Conservation (phyloP, 1,140 invertebrate genomes). For the Octopus sinensis region DNA sequence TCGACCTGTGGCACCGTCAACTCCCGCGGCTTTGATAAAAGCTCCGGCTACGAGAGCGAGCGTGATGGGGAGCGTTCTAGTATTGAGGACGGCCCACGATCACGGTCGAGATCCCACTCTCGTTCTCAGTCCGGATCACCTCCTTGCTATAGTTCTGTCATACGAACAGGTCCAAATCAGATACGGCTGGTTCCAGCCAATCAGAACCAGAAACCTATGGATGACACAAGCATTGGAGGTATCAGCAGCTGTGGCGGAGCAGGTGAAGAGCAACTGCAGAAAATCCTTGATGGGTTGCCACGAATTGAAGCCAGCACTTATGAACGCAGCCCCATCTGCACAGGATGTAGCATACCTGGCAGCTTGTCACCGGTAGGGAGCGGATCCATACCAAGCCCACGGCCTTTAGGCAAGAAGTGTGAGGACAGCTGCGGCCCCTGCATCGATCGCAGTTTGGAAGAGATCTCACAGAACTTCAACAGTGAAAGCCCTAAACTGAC, state of each 20-base stretch:
- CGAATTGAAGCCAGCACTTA: conserved; percentile 45
- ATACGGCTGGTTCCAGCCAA: conserved; percentile 49
- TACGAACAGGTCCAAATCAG: conserved; percentile 49
- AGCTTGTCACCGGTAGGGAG: not conserved
- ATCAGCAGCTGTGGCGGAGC: conserved; percentile 22
- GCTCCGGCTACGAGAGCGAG: conserved; percentile 52
- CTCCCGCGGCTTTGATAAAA: conserved; percentile 46
- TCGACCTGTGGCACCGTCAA: conserved; percentile 43
- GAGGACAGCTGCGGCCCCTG: conserved; percentile 39
- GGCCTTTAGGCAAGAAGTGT: conserved; percentile 26
- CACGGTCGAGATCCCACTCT: conserved; percentile 35
- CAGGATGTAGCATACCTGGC: not conserved
- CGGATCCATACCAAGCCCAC: conserved; percentile 23
- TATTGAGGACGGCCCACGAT: conserved; percentile 40
- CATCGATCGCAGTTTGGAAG: conserved; percentile 50
- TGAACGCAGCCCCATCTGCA: conserved; percentile 38
- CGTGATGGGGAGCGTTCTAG: conserved; percentile 47
- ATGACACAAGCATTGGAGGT: conserved; percentile 21
- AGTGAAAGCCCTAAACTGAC: conserved; percentile 11
- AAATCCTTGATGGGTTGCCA: conserved; percentile 45
- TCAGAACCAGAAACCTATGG: conserved; percentile 27
- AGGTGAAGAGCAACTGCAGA: conserved; percentile 42
- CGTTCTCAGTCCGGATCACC: conserved; percentile 43
- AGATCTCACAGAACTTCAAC: conserved; percentile 34
- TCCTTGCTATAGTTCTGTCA: conserved; percentile 48